Conservation (phyloP, 2,113 vertebrate species). For the Camelus dromedarius region DNA sequence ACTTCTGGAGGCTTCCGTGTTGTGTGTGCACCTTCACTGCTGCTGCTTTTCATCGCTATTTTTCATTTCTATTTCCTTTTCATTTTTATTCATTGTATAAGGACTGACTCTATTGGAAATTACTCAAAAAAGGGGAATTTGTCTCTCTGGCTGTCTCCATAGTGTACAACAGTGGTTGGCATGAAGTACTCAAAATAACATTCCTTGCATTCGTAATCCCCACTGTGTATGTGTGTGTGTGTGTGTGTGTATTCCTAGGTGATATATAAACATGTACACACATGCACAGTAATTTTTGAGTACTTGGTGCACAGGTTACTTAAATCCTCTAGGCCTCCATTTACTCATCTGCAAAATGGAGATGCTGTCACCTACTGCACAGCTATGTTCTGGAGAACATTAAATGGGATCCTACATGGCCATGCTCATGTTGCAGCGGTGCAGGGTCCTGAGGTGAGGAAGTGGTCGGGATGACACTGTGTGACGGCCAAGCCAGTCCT, state of each 20-base stretch:
- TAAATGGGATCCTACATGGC: neutral
- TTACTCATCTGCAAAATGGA: neutral
- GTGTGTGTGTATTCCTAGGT: neutral
- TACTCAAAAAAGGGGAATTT: neutral
- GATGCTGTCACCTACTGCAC: fast-evolving
- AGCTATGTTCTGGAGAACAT: neutral
- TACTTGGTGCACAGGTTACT: neutral
- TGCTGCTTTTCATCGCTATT: neutral
- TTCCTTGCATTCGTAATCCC: neutral
- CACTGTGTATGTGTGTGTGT: neutral
- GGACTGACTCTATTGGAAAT: neutral
- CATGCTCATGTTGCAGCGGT: neutral
- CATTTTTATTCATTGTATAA: neutral
- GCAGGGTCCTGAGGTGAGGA: neutral
- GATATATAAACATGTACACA: neutral
- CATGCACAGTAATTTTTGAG: neutral
- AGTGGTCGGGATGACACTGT: neutral
- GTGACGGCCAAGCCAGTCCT: neutral
- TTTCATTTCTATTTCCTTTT: neutral
- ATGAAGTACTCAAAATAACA: neutral
- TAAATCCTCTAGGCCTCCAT: neutral
- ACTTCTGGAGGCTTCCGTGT: neutral
- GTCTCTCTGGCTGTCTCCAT: neutral
- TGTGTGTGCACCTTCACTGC: neutral
- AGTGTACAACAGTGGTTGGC: neutral